These are phyloP conservation scores for Cyclophora albipunctata DNA, from an alignment of 2,888 invertebrate genomes.

Conservation along the genomic window DNA sequence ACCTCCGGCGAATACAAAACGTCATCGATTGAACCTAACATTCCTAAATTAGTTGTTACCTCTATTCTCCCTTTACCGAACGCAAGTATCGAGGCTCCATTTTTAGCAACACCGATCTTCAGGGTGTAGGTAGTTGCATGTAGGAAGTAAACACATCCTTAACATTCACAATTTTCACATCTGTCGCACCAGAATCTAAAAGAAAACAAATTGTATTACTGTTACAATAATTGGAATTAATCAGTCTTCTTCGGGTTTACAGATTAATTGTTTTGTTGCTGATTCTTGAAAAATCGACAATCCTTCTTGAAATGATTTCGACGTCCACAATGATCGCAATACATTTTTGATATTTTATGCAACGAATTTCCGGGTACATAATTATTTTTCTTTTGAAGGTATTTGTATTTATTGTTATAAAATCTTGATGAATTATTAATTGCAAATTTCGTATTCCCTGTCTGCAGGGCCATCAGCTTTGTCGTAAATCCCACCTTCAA, in stretches of 20 bases:
- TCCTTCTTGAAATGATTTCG: slow-evolving; percentile 28
- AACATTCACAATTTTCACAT: slow-evolving; percentile 20
- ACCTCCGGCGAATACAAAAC: too few relatives aligned
- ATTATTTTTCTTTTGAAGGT: neutral
- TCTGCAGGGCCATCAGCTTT: too few relatives aligned
- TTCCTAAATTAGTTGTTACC: slow-evolving; percentile 16
- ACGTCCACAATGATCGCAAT: slow-evolving; percentile 31
- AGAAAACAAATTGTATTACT: neutral
- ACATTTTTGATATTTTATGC: too few relatives aligned
- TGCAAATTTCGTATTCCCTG: too few relatives aligned
- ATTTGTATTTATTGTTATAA: neutral
- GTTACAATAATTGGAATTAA: too few relatives aligned
- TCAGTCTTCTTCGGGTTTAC: too few relatives aligned
- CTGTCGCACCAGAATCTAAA: neutral
- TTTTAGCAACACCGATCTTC: slow-evolving; percentile 32
- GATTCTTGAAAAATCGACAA: slow-evolving; percentile 23
- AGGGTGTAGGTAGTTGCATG: slow-evolving; percentile 13
- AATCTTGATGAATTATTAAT: too few relatives aligned
- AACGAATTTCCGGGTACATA: too few relatives aligned
- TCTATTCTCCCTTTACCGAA: slow-evolving; percentile 28
- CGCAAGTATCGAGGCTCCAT: slow-evolving; percentile 24
- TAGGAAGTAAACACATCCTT: slow-evolving; percentile 2
- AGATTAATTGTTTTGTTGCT: slow-evolving; percentile 1
- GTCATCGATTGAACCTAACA: too few relatives aligned
- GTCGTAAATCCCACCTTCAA: neutral